These are phyloP conservation scores for Diadema setosum DNA, from an alignment of 35 echinoderm and acorn worm genomes.

Conservation along the genomic window DNA sequence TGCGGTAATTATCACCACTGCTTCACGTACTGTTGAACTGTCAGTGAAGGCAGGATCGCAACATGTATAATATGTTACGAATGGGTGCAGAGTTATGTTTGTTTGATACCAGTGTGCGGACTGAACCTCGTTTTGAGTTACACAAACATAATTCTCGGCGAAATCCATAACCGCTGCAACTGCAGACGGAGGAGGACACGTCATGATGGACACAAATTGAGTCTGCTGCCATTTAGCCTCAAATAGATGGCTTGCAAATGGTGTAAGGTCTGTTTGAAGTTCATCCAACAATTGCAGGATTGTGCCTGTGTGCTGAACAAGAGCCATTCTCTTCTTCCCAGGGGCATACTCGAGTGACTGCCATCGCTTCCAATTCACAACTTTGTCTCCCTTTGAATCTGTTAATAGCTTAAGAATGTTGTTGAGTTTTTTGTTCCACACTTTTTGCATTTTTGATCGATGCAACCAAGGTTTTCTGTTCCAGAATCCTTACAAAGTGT, in stretches of 20 bases:
- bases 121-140: neutral
- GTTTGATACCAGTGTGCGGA: neutral
- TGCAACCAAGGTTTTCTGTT: neutral
- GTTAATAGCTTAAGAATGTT: neutral
- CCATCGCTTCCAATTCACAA: neutral
- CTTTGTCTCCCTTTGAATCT: neutral
- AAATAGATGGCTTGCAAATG: neutral
- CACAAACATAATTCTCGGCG: neutral
- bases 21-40: neutral
- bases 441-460: neutral
- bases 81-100: neutral
- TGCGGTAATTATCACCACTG: neutral
- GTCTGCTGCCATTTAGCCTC: neutral
- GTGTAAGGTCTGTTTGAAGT: neutral
- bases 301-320: neutral
- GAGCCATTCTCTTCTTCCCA: neutral
- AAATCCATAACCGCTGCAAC: too few species aligned
- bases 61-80: neutral
- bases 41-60: neutral
- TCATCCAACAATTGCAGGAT: neutral
- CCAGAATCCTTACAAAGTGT: neutral
- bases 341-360: neutral
- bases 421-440: neutral
- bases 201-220: neutral
- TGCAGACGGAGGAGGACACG: neutral